Evolutionary conservation across 2,113 vertebrate species (phyloP).

Genomic region (Pongo pygmaeus): DNA sequence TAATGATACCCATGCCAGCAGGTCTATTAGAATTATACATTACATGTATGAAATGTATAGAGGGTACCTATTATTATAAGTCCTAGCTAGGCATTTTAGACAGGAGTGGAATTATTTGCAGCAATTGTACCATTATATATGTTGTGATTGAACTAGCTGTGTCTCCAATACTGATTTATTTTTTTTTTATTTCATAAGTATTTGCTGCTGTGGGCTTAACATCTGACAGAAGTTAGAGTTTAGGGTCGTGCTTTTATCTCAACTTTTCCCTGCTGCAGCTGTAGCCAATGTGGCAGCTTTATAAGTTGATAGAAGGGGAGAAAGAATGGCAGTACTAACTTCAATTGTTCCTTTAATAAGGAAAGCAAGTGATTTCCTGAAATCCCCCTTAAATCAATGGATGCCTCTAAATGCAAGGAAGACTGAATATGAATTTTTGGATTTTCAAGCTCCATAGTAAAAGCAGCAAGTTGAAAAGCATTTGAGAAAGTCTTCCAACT

Average conservation of each 20-base stretch:
- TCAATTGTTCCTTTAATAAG: neutral
- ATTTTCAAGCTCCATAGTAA: neutral
- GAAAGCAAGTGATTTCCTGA: neutral
- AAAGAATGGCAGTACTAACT: neutral
- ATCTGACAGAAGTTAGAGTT: neutral
- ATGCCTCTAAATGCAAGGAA: neutral
- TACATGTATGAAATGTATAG: neutral
- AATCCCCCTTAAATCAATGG: neutral
- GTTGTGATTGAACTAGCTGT: neutral
- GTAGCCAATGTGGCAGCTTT: neutral
- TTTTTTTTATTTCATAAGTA: neutral
- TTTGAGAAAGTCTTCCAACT: neutral
- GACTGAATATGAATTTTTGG: neutral
- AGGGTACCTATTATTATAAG: neutral
- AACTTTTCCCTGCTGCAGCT: neutral
- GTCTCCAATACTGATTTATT: neutral
- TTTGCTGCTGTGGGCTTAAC: neutral
- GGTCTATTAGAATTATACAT: neutral
- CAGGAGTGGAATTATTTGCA: neutral
- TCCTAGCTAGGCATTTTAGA: neutral
- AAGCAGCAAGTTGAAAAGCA: neutral
- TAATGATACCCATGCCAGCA: neutral
- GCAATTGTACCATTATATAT: neutral
- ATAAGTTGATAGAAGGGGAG: neutral
- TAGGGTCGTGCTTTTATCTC: neutral